phyloP scores from a whole-genome alignment of 2,113 vertebrate species.

The Tichodroma muraria region DNA sequence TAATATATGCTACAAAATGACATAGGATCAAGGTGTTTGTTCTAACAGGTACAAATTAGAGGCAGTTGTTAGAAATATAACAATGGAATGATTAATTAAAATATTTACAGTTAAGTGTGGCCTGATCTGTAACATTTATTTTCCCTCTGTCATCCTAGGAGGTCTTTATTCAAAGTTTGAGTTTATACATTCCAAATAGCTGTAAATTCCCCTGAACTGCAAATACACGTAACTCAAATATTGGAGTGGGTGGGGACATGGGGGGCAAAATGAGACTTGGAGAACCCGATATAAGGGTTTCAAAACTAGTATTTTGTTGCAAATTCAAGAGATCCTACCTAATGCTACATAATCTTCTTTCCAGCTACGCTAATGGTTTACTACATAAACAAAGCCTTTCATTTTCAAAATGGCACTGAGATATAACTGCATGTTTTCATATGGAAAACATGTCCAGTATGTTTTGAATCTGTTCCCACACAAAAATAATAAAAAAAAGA shows the following conservation, averaged over 20 bases:
- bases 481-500: neutral
- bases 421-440: neutral
- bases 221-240: neutral
- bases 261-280: neutral
- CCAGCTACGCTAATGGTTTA: neutral
- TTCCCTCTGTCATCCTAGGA: neutral
- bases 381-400: neutral
- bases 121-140: neutral
- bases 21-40: neutral
- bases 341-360: neutral
- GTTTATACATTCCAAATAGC: neutral
- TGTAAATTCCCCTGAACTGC: neutral
- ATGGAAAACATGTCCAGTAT: neutral
- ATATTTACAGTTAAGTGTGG: neutral
- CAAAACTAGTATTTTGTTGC: neutral
- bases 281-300: neutral
- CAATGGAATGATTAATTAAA: neutral
- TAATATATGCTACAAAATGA: neutral
- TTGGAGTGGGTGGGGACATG: accelerated
- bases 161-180: neutral
- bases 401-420: neutral
- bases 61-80: neutral
- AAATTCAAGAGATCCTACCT: neutral
- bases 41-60: neutral
- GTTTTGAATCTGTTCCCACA: neutral